A percentile compares a stretch with the other conserved stretches of the same genome.
phyloP scores from a whole-genome alignment of 2,797 vertebrate genomes.

The Rhinoraja longicauda region DNA sequence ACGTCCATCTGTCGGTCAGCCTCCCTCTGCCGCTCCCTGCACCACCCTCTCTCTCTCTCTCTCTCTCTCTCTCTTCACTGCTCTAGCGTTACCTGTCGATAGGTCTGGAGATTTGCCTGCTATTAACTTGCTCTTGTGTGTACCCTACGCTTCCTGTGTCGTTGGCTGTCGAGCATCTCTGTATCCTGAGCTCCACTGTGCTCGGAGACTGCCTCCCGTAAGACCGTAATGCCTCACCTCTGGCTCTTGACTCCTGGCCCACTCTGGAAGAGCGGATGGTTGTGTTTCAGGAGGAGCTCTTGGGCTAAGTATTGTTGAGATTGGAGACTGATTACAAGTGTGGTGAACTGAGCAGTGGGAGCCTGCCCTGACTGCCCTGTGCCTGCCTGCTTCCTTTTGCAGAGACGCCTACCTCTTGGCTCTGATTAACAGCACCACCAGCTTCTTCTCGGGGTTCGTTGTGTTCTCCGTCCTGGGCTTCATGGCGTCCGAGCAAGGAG shows the following conservation, averaged over 20 bases:
- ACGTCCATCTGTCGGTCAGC: neutral
- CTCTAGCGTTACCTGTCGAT: neutral
- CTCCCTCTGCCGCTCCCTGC: too few relatives aligned
- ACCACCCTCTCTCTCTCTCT: too few relatives aligned
- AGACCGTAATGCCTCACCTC: neutral
- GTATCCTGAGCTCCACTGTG: neutral
- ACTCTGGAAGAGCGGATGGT: neutral
- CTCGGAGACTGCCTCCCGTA: neutral
- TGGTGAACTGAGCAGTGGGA: too few relatives aligned
- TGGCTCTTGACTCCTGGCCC: constrained; percentile 2
- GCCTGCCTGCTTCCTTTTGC: neutral
- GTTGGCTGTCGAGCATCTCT: neutral
- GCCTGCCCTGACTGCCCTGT: neutral
- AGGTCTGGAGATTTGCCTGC: neutral
- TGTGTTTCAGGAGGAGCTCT: neutral
- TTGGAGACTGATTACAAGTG: neutral
- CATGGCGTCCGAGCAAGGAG: constrained; percentile 62
- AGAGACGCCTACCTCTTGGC: constrained; percentile 31
- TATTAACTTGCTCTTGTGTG: constrained; percentile 30
- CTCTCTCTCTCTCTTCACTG: neutral
- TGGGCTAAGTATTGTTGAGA: constrained; percentile 19
- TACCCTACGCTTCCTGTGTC: constrained; percentile 8
- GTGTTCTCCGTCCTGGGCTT: constrained; percentile 72
- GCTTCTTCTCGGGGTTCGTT: constrained; percentile 63
- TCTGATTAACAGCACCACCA: constrained; percentile 57